These are phyloP conservation scores for Odontocolon sp. DNA, from an alignment of 2,888 invertebrate species.

Conservation along the genomic window DNA sequence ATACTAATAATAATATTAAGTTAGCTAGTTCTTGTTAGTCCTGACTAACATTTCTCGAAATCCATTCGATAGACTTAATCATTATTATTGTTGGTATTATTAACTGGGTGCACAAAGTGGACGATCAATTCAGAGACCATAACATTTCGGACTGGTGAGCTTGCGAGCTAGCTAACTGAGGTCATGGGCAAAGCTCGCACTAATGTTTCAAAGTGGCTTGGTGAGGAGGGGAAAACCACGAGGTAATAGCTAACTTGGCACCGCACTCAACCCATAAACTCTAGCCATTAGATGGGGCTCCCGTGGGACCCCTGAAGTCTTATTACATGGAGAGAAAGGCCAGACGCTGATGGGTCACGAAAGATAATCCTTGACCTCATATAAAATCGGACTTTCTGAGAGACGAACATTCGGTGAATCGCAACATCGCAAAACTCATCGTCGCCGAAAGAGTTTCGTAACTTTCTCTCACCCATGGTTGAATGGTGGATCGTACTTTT, in stretches of 20 bases:
- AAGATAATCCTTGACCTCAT: conserved; percentile 61
- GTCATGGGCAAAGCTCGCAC: conserved; percentile 56
- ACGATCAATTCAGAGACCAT: conserved; percentile 45
- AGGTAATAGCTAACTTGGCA: conserved; percentile 64
- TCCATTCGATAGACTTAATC: neutral
- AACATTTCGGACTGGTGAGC: conserved; percentile 44
- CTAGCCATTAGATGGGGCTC: conserved; percentile 63
- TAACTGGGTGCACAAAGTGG: conserved; percentile 26
- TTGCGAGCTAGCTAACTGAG: conserved; percentile 36
- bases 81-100: conserved; percentile 10
- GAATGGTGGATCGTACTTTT: conserved; percentile 21
- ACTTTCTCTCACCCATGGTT: neutral
- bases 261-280: conserved; percentile 64
- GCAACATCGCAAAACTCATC: conserved; percentile 33
- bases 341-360: conserved; percentile 60
- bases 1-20: no score
- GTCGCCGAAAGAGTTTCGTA: conserved; percentile 31
- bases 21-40: no score
- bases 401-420: conserved; percentile 50
- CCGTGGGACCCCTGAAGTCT: conserved; percentile 61
- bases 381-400: conserved; percentile 44
- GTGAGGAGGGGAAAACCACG: conserved; percentile 44
- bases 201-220: conserved; percentile 60
- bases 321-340: conserved; percentile 60
- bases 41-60: no score